Percentiles rank a stretch among this genome's conserved stretches.
Evolutionary conservation across 2,113 vertebrate species (phyloP).

Genomic region (Hippocampus barbouri): DNA sequence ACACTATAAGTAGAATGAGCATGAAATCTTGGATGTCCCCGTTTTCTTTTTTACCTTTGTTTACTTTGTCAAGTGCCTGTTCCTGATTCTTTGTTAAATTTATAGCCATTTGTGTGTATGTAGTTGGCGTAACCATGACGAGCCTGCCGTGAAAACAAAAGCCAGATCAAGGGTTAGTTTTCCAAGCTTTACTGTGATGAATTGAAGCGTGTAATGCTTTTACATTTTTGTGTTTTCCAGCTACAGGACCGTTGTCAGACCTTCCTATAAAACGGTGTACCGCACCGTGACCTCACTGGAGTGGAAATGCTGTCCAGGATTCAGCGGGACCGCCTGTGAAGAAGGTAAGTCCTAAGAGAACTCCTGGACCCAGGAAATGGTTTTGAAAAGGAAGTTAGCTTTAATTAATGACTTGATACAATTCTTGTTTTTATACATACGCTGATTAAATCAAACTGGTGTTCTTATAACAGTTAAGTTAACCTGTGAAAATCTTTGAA

Average conservation of each 20-base stretch:
- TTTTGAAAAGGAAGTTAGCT: neutral
- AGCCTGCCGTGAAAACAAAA: neutral
- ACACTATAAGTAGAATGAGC: neutral
- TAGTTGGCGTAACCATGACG: neutral
- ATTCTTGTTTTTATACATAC: neutral
- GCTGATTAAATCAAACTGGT: neutral
- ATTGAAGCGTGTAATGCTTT: neutral
- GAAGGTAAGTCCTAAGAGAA: constrained; percentile 74
- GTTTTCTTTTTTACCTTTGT: neutral
- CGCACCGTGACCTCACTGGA: constrained; percentile 85
- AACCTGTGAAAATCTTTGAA: too few species aligned
- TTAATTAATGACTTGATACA: neutral
- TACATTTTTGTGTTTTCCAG: constrained; percentile 64
- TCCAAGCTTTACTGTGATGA: neutral
- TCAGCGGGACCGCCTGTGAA: constrained; percentile 77
- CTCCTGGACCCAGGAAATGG: neutral
- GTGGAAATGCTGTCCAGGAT: constrained; percentile 92
- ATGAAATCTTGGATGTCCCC: neutral
- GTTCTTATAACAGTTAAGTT: neutral
- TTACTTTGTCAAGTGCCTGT: neutral
- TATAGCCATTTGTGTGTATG: neutral
- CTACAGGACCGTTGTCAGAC: constrained; percentile 84
- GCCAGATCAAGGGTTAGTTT: too few species aligned
- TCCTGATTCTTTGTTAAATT: neutral
- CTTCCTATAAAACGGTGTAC: constrained; percentile 86